phyloP scores from a whole-genome alignment of 2,888 invertebrate species.

The Chaitophorus viminalis region DNA sequence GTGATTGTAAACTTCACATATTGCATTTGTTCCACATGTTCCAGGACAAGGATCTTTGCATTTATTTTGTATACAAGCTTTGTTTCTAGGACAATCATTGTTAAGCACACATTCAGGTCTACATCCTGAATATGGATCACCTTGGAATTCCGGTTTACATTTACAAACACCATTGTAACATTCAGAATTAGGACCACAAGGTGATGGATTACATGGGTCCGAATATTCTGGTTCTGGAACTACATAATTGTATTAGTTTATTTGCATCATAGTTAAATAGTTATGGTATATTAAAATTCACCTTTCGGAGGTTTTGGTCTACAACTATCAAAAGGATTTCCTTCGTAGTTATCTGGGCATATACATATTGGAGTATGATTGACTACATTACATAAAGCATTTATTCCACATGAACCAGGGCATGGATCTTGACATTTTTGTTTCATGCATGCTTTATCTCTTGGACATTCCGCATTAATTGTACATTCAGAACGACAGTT shows the following conservation, averaged over 20 bases:
- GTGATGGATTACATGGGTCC: conserved; percentile 71
- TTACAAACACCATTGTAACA: conserved; percentile 75
- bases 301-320: conserved; percentile 70
- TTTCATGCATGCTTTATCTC: conserved; percentile 69
- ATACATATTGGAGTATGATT: conserved; percentile 83
- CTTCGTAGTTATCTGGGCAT: conserved; percentile 79
- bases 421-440: conserved; percentile 70
- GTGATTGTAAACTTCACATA: conserved; percentile 67
- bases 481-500: conserved; percentile 69
- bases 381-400: conserved; percentile 79
- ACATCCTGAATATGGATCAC: conserved; percentile 72
- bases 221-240: conserved; percentile 69
- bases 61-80: conserved; percentile 67
- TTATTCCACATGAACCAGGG: conserved; percentile 76
- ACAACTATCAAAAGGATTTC: conserved; percentile 80
- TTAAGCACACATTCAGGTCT: conserved; percentile 66
- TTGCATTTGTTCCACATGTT: conserved; percentile 67
- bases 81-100: conserved; percentile 66
- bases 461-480: conserved; percentile 69
- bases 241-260: neutral
- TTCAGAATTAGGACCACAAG: conserved; percentile 78
- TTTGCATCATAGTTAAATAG: neutral
- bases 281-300: conserved; percentile 55
- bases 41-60: conserved; percentile 67
- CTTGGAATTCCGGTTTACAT: conserved; percentile 77